Evolutionary conservation across 2,113 vertebrate species (phyloP), one percentile per base, ranked within the genome.

Genomic region (Condylura cristata): DNA sequence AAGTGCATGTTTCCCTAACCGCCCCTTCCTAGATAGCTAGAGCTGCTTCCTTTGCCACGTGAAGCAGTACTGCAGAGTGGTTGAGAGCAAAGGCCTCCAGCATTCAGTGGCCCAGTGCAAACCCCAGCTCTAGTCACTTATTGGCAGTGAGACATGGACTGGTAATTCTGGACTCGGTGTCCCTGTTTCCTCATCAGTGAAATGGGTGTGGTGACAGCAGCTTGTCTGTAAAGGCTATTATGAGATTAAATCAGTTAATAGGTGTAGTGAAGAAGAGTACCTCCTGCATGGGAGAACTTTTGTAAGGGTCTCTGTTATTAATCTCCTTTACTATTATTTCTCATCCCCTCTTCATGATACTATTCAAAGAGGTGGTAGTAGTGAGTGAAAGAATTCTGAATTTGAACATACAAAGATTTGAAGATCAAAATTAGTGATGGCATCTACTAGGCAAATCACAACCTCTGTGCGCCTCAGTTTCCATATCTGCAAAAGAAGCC

Each of bases 381-480:
- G 39, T n/a, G 39, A 16, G n/a, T 13, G 17, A 72, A 75, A 82
- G 41, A 48, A 13, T 58, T 76, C 48, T n/a, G 75, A 56, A 91
- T 26, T 88, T 82, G 82, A 89, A 87, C 6, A 12, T 34, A 53
- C 56, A 79, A 24, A 24, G n/a, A 51, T 37, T 14, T 34, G 44
- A 32, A 8, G 7, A 0, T 72, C 24, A 20, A 66, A 65, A 80
- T 75, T 13, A 61, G 22, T 24, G 6, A 6, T 6, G 20, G 5
- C 24, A 18, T 12, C 32, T 88, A 37, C 10, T 0, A 20, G 44
- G 60, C 32, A 71, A 86, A 12, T 61, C 56, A 68, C 37, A 88
- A 60, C 8, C 7, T 28, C 14, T 60, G 37, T 56, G 48, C 60
- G 39, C 83, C 86, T 97, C 66, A 66, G 34, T 66, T 91, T 91